These are phyloP conservation scores for Neuroscelio doddi DNA, from an alignment of 2,888 invertebrate genomes.

Conservation along the genomic window DNA sequence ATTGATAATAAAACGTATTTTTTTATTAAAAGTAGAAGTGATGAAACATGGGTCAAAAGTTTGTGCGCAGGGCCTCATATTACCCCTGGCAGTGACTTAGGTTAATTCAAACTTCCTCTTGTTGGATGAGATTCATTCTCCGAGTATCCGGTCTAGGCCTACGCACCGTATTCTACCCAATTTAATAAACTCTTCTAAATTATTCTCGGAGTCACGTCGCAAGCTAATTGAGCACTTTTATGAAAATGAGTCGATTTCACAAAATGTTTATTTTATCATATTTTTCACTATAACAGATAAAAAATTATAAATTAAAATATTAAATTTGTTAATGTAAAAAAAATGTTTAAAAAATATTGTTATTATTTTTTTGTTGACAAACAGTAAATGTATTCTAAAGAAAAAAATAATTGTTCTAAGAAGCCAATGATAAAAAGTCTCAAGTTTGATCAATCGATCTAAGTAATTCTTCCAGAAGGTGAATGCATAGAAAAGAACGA, in stretches of 20 bases:
- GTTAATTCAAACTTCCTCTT: conserved; percentile 70
- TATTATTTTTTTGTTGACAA: too few relatives aligned
- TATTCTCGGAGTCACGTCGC: conserved; percentile 51
- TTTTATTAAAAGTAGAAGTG: background rate
- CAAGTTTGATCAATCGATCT: too few relatives aligned
- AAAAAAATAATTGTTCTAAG: too few relatives aligned
- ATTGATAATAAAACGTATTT: background rate
- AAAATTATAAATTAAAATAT: too few relatives aligned
- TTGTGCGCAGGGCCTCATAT: background rate
- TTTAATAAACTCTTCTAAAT: conserved; percentile 69
- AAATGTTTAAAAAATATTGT: too few relatives aligned
- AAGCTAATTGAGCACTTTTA: conserved; percentile 39
- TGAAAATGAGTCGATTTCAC: conserved; percentile 36
- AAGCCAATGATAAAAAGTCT: too few relatives aligned
- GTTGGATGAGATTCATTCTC: conserved; percentile 71
- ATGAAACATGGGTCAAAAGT: conserved; percentile 14
- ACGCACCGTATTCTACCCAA: conserved; percentile 70
- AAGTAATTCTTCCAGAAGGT: conserved; percentile 13
- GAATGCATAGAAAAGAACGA: conserved; percentile 40
- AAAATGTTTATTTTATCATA: too few relatives aligned
- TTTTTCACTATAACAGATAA: too few relatives aligned
- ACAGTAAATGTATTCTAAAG: too few relatives aligned
- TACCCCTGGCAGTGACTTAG: conserved; percentile 52
- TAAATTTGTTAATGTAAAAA: too few relatives aligned
- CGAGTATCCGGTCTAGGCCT: conserved; percentile 67